Evolutionary conservation across 2,797 vertebrate genomes (phyloP), one percentile per base, ranked within the genome.

Genomic region (Pangasius macronema): DNA sequence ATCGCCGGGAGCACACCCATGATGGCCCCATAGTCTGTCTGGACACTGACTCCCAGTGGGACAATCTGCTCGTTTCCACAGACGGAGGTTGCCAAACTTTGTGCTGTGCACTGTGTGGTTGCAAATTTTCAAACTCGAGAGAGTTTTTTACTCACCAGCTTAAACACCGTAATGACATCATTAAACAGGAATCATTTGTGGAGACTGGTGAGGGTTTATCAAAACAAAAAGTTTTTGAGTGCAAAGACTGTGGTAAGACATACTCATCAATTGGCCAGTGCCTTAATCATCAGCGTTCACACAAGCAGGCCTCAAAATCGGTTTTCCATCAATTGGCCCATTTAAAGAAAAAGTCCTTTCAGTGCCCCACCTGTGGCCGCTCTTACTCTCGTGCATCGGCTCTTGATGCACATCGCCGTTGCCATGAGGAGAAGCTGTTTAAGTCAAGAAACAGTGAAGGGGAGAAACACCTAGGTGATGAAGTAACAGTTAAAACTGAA

Each of bases 331-430:
- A 96, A 87, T 90, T 96, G 14, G 95, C 94, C 84, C 93, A 96
- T 85, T 93, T 96, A 85, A 95, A 96, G 91, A 96, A 96, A 90
- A 97, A 96, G 88, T 92, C 96, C 0, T 97, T 97, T 91, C 93
- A 95, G 51, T 97, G 96, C 5, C 95, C 96, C 73, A 93, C 93
- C 7, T 97, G 96, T 84, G 96, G 95, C 0, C 92, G 96, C 18
- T 95, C 90, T 89, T 97, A 96, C 91, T 96, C 96, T 13, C 95
- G 96, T 0, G 95, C 94, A 33, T 96, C 96, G 2, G 96, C 96
- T 83, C 95, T 97, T 1, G 96, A 96, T 24, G 96, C 96, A 7
- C 96, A 97, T 82, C 95, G 95, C 7, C 95, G 95, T 2, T 96
- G 95, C 89, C 96, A 97, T 20, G 95, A 96, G 87, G 94, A 93